Base-by-base conservation (phyloP, 1,140 invertebrate genomes). In the Aporrectodea caliginosa region DNA sequence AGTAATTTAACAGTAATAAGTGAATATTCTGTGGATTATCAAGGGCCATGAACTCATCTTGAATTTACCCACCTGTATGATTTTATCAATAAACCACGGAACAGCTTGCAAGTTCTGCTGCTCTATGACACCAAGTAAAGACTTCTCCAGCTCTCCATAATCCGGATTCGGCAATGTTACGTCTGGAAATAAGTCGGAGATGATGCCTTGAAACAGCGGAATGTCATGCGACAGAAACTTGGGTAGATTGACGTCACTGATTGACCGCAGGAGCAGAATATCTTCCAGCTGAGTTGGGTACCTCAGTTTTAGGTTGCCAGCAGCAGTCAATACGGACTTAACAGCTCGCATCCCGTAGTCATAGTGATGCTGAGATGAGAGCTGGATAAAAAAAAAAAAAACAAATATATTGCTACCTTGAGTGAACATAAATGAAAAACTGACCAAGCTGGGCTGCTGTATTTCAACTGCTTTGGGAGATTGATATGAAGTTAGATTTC, bases 61-160 rank as follows among this genome's bases (percentile, higher is more conserved):
- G n/a, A n/a, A 1, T 71, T 1, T 78, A 69, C 72, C 35, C 79
- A 88, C 86, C 85, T 89, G 88, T 35, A 88, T 87, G 33, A 89
- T 88, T 82, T 89, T 89, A 30, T 87, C 86, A 30, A 88, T 83
- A 81, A 87, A 88, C 84, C 85, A 88, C 14, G 85, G 86, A 1
- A 87, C 85, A 58, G 84, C 69, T 80, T 88, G 86, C 27, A 89
- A 82, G 77, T 87, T 85, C 32, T 78, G 72, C 35, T 82, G 82
- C 16, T 82, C 80, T 2, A 88, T 83, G 72, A 83, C 83, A 72
- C 30, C 84, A 32, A 82, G 82, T 31, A 91, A 80, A 43, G 85
- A 84, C 35, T 79, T 78, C 79, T 87, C 82, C 14, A 88, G 82
- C 71, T 83, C 74, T 29, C 81, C 88, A 86, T 96, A 95, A 85